A percentile compares a stretch with the other conserved stretches of the same genome.
phyloP scores from a whole-genome alignment of 30 jellyfish, hydroid and myxozoan species.

The Hydractinia echinata region DNA sequence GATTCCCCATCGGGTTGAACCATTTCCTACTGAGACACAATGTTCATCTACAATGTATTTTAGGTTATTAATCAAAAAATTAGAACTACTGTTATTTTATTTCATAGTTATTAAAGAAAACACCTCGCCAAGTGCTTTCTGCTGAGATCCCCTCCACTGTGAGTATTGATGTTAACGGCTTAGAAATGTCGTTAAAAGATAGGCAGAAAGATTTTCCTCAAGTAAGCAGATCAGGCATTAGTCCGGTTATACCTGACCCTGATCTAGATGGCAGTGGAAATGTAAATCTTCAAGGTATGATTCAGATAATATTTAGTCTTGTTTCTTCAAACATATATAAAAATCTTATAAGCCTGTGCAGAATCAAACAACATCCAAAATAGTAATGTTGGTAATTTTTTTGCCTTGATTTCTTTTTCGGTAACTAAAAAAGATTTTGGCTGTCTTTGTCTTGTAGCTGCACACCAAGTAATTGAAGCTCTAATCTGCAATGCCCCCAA shows the following conservation, averaged over 20 bases:
- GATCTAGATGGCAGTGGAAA: slow-evolving; percentile 61
- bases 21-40: too few relatives aligned
- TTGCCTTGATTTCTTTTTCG: too few relatives aligned
- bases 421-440: too few relatives aligned
- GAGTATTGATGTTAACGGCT: slow-evolving; percentile 38
- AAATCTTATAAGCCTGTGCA: too few relatives aligned
- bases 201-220: slow-evolving; percentile 47
- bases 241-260: slow-evolving; percentile 59
- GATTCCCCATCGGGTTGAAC: too few relatives aligned
- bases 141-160: slow-evolving; percentile 34
- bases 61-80: background rate
- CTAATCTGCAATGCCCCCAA: slow-evolving; percentile 56
- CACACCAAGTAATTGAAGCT: slow-evolving; percentile 62
- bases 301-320: background rate
- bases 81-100: background rate
- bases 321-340: background rate
- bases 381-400: too few relatives aligned
- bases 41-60: too few relatives aligned
- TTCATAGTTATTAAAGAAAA: slow-evolving; percentile 58
- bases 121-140: slow-evolving; percentile 81
- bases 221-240: slow-evolving; percentile 57
- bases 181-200: slow-evolving; percentile 55
- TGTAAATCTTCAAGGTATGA: slow-evolving; percentile 10
- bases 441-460: slow-evolving; percentile 24
- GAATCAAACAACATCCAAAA: too few relatives aligned